phyloP scores from a whole-genome alignment of 2,888 invertebrate genomes.

The Ariolimax columbianus region DNA sequence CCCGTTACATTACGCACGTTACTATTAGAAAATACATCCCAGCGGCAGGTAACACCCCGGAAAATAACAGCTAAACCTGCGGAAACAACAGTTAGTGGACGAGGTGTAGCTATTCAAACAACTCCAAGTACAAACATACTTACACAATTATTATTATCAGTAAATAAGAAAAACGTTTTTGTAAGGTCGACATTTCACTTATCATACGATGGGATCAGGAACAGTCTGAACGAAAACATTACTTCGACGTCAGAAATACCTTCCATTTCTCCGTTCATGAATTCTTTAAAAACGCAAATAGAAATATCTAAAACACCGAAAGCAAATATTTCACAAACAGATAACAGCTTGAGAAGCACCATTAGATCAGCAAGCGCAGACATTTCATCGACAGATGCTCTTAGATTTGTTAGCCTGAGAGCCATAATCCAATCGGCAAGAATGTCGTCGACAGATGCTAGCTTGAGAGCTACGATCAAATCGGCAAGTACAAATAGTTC shows the following conservation, averaged over 20 bases:
- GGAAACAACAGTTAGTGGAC: neutral
- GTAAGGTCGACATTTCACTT: neutral
- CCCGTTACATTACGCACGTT: neutral
- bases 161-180: neutral
- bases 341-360: too few species aligned
- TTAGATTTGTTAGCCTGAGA: too few species aligned
- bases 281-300: neutral
- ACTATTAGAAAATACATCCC: neutral
- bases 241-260: neutral
- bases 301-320: neutral
- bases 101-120: neutral
- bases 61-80: neutral
- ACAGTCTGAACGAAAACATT: neutral
- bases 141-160: neutral
- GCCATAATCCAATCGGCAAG: neutral
- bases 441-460: neutral
- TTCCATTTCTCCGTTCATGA: neutral
- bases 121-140: neutral
- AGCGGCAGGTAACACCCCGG: neutral
- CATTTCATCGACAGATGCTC: too few species aligned
- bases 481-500: too few species aligned
- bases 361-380: too few species aligned
- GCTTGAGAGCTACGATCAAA: neutral
- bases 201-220: neutral
- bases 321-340: neutral